Percentiles rank a stretch among this genome's conserved stretches.
phyloP scores from a whole-genome alignment of 2,113 vertebrate species.

The Elaphurus davidianus region DNA sequence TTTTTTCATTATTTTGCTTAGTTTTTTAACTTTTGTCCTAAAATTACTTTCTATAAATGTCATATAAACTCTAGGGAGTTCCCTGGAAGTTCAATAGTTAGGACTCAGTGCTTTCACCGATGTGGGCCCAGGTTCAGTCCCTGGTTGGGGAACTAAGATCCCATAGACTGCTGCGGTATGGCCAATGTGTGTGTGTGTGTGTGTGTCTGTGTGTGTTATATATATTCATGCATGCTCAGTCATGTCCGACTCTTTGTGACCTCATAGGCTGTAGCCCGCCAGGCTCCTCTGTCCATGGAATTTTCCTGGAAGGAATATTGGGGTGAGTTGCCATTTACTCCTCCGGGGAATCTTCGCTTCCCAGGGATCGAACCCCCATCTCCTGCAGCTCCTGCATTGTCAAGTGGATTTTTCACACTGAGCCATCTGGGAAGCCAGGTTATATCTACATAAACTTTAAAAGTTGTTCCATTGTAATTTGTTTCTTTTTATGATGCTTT shows the following conservation, averaged over 20 bases:
- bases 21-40: background rate
- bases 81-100: background rate
- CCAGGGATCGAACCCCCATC: background rate
- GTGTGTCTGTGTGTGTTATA: background rate
- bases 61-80: background rate
- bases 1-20: conserved; percentile 1
- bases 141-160: background rate
- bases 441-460: background rate
- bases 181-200: background rate
- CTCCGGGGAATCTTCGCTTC: background rate
- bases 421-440: background rate
- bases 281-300: background rate
- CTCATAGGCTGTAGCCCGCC: background rate
- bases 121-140: background rate
- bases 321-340: background rate
- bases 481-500: background rate
- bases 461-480: background rate
- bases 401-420: background rate
- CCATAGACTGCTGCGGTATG: background rate
- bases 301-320: background rate
- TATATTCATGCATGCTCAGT: background rate
- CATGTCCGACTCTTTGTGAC: background rate
- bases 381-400: background rate
- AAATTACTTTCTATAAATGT: conserved; percentile 21
- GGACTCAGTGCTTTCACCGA: background rate